phyloP scores from a whole-genome alignment of 2,113 vertebrate genomes.

The Lepus europaeus region DNA sequence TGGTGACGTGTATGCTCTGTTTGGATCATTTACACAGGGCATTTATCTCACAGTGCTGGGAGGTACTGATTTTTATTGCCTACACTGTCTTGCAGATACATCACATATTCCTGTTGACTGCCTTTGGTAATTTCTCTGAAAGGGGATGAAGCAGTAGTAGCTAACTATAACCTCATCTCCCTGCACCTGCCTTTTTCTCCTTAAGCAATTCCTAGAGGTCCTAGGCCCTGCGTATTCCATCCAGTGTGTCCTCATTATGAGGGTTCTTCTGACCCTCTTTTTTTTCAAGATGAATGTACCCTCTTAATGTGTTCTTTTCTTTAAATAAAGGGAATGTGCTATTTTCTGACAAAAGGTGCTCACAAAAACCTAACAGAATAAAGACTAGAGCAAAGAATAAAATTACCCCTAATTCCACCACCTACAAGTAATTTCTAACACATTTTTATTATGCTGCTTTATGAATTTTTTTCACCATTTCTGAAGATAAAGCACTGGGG shows the following conservation, averaged over 20 bases:
- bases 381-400: constrained; percentile 23
- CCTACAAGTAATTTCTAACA: constrained; percentile 1
- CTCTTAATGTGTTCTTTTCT: background rate
- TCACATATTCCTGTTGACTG: background rate
- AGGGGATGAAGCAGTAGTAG: background rate
- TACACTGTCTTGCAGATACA: background rate
- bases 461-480: background rate
- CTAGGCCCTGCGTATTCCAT: background rate
- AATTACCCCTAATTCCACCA: constrained; percentile 10
- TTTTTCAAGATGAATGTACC: constrained; percentile 31
- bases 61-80: constrained; percentile 37
- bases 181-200: background rate
- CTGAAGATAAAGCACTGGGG: background rate
- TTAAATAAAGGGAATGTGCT: constrained; percentile 20
- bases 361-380: constrained; percentile 1
- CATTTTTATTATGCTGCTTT: background rate
- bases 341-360: constrained; percentile 50
- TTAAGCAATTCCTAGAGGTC: background rate
- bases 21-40: background rate
- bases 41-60: background rate
- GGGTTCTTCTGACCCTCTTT: background rate
- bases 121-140: constrained; percentile 29
- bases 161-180: background rate
- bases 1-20: background rate
- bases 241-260: background rate